phyloP scores from a whole-genome alignment of 2,113 vertebrate genomes.

The Dicaeum eximium region DNA sequence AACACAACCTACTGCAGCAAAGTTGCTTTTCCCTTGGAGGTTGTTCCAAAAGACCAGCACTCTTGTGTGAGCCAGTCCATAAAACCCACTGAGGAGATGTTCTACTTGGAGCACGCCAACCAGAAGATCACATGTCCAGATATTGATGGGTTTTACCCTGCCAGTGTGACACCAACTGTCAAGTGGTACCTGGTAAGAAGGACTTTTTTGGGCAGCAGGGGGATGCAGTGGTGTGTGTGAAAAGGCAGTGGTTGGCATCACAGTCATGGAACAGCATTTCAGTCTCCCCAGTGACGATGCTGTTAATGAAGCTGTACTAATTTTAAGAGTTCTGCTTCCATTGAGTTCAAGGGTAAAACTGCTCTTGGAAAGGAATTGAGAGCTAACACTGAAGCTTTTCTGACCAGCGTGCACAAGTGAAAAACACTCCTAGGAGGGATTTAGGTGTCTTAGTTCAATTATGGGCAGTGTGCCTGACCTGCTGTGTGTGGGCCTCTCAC shows the following conservation, averaged over 20 bases:
- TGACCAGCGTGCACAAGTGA: fast-evolving
- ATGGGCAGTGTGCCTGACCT: not conserved
- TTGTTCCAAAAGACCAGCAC: slow-evolving; percentile 63
- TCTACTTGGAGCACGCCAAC: slow-evolving; percentile 66
- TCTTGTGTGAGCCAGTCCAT: slow-evolving; percentile 71
- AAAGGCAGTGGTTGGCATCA: not conserved
- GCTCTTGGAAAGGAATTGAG: not conserved
- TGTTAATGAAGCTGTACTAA: not conserved
- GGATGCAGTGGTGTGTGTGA: not conserved
- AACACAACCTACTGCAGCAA: slow-evolving; percentile 86
- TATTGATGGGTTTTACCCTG: slow-evolving; percentile 75
- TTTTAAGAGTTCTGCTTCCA: not conserved
- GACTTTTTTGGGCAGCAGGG: not conserved
- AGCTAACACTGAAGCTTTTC: not conserved
- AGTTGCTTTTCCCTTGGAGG: slow-evolving; percentile 81
- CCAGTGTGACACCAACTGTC: slow-evolving; percentile 65
- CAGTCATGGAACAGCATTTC: not conserved
- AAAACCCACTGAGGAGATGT: slow-evolving; percentile 4
- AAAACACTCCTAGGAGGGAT: not conserved
- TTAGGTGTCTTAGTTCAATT: not conserved
- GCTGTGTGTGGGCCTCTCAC: not conserved
- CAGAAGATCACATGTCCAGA: slow-evolving; percentile 79
- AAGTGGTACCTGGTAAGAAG: slow-evolving; percentile 82
- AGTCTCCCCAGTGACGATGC: not conserved
- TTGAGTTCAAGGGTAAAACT: not conserved